A percentile compares a stretch with the other conserved stretches of the same genome.
phyloP scores from a whole-genome alignment of 1,140 invertebrate species.

The Thrips palmi region DNA sequence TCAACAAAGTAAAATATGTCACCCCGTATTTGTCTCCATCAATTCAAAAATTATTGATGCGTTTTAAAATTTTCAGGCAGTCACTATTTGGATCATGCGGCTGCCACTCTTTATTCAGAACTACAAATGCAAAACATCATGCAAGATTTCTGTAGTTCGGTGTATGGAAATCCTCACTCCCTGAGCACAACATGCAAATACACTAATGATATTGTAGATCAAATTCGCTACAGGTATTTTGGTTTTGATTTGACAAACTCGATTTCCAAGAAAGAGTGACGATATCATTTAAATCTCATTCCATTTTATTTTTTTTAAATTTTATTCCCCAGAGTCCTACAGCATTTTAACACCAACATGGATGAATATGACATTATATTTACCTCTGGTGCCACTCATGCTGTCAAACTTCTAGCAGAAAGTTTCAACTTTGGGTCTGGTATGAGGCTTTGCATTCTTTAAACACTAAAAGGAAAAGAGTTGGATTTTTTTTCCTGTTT shows the following conservation, averaged over 20 bases:
- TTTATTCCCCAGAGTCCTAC: slow-evolving; percentile 46
- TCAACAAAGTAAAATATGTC: too few species aligned
- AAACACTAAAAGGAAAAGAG: background rate
- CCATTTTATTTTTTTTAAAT: slow-evolving; percentile 7
- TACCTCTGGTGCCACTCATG: slow-evolving; percentile 71
- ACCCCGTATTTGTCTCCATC: too few species aligned
- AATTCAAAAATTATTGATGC: too few species aligned
- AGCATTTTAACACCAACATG: slow-evolving; percentile 63
- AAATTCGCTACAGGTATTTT: slow-evolving; percentile 49
- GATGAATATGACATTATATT: slow-evolving; percentile 79
- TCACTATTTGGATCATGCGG: slow-evolving; percentile 86
- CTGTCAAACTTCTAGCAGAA: slow-evolving; percentile 69
- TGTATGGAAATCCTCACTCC: slow-evolving; percentile 82
- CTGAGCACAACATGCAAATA: slow-evolving; percentile 43
- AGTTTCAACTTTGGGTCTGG: too few species aligned
- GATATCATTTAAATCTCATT: background rate
- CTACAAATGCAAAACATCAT: slow-evolving; percentile 47
- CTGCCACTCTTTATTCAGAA: slow-evolving; percentile 64
- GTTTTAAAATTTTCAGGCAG: too few species aligned
- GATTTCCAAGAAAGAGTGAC: background rate
- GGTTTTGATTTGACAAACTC: background rate
- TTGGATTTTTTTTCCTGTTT: background rate
- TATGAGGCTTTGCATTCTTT: slow-evolving; percentile 22
- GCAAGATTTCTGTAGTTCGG: slow-evolving; percentile 40
- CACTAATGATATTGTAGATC: slow-evolving; percentile 62